A percentile compares a stretch with the other conserved stretches of the same genome.
phyloP scores from a whole-genome alignment of 2,888 invertebrate genomes.

The Allygus modestus region DNA sequence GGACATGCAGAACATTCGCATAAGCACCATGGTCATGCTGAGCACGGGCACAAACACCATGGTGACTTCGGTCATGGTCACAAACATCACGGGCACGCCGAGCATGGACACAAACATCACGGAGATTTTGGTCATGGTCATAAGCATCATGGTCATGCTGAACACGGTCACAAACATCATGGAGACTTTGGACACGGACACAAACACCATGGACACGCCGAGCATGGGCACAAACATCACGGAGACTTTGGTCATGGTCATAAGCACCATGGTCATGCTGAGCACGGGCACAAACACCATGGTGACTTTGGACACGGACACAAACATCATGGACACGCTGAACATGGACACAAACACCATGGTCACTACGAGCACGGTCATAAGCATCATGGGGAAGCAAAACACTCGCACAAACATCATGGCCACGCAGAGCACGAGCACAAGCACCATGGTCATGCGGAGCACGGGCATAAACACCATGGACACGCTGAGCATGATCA shows the following conservation, averaged over 20 bases:
- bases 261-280: conserved; percentile 27
- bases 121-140: conserved; percentile 23
- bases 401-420: conserved; percentile 35
- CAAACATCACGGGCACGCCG: conserved; percentile 59
- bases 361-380: conserved; percentile 41
- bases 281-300: conserved; percentile 44
- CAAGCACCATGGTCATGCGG: too few species aligned
- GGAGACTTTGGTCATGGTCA: conserved; percentile 24
- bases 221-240: too few species aligned
- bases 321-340: conserved; percentile 40
- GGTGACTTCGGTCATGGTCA: conserved; percentile 62
- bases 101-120: conserved; percentile 61
- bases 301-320: conserved; percentile 44
- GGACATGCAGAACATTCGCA: conserved; percentile 65
- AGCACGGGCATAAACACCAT: too few species aligned
- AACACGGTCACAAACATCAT: conserved; percentile 47
- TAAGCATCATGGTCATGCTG: conserved; percentile 27
- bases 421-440: conserved; percentile 14
- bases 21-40: conserved; percentile 65
- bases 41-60: conserved; percentile 63
- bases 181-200: conserved; percentile 31
- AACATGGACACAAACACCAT: conserved; percentile 48
- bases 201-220: conserved; percentile 54
- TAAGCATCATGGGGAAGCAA: conserved; percentile 39
- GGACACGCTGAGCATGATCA: too few species aligned